Base-by-base conservation (phyloP, 2,113 vertebrate genomes). In the Scomber colias region DNA sequence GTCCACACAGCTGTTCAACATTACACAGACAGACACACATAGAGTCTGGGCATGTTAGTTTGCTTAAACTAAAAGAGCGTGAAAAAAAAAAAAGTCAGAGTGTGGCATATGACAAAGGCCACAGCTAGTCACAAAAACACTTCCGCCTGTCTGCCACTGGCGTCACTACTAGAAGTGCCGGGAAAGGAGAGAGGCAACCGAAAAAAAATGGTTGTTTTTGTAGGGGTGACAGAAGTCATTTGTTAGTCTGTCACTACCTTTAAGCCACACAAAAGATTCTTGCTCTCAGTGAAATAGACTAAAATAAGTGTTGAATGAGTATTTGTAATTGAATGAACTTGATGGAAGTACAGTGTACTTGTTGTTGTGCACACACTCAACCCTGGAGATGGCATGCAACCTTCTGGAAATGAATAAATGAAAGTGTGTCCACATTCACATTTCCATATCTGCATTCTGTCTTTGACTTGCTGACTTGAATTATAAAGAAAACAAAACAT, bases 51-150 rank as follows among this genome's bases (percentile, higher is more conserved):
- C 74, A 56, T 71, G 77, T 57, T 72, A 44, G 57, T 76, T 82
- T 78, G 57, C 77, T 56, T n/a, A 40, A 60, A 81, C 68, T 50
- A 48, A 64, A 27, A 61, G 62, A 21, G 57, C 27, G 48, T 27
- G 48, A 73, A 57, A 74, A 79, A 89, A 94, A 94, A 93, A 35
- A 35, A 7, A 90, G 92, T 81, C 92, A 94, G 87, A 77, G 78
- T 71, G 71, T 84, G 88, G 88, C 85, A 88, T 70, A 78, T 91
- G 91, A 91, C 85, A 93, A 89, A 93, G 87, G 90, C 85, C 85
- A 75, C 75, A 78, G 35, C 35, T 40, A 40, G 5, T 88, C 88
- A 89, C 79, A 87, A 83, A 90, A 88, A 92, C 82, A 92, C 82
- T 88, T 84, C 89, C 80, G 84, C 73, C 76, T 83, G 24, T 27